Conservation (phyloP, 2,888 invertebrate genomes). For the Octonoba sinensis region DNA sequence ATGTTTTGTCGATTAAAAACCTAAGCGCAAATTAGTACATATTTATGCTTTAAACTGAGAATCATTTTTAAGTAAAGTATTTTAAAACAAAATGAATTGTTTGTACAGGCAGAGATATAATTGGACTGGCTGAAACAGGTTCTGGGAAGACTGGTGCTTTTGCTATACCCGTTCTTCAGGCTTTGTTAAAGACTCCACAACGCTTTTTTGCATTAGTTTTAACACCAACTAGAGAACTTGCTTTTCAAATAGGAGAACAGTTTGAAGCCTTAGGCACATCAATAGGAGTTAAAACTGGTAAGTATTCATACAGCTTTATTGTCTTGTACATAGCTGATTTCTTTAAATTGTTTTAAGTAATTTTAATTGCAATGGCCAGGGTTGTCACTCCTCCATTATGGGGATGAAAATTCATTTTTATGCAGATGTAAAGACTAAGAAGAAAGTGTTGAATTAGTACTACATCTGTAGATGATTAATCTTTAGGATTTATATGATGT, state of each 20-base stretch:
- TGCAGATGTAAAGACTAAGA: neutral
- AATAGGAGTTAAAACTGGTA: slow-evolving; percentile 90
- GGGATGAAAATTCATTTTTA: neutral
- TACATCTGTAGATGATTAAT: too few relatives aligned
- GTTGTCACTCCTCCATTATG: neutral
- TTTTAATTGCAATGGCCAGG: neutral
- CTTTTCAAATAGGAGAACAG: slow-evolving; percentile 98
- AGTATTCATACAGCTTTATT: neutral
- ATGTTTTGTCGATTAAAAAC: too few relatives aligned
- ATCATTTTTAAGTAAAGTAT: neutral
- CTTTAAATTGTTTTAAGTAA: neutral
- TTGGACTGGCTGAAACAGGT: slow-evolving; percentile 85
- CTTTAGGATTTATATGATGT: too few relatives aligned
- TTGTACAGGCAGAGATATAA: slow-evolving; percentile 81
- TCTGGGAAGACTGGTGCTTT: slow-evolving; percentile 99
- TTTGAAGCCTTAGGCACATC: slow-evolving; percentile 91
- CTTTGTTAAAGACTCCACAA: slow-evolving; percentile 90
- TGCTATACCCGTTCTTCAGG: slow-evolving; percentile 94
- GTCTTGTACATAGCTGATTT: neutral
- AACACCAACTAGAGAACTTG: slow-evolving; percentile 97
- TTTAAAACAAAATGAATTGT: neutral
- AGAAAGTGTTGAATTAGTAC: neutral
- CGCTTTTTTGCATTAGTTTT: slow-evolving; percentile 92
- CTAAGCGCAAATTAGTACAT: too few relatives aligned
- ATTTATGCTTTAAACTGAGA: neutral